Percentiles rank a stretch among this genome's conserved stretches.
phyloP scores from a whole-genome alignment of 2,797 vertebrate species.

The Eleutherodactylus coqui region DNA sequence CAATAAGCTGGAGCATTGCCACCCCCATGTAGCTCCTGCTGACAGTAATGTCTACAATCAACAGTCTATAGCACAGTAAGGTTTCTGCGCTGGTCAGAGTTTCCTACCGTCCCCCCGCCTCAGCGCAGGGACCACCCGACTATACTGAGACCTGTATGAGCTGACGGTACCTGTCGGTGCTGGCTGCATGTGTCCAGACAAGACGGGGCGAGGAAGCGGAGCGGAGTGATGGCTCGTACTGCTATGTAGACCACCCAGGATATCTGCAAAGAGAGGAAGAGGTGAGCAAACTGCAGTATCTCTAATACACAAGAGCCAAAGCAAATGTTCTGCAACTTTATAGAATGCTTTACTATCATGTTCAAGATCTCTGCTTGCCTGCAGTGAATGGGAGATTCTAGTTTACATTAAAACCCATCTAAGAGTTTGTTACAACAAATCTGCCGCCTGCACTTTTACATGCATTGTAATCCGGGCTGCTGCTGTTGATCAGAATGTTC shows the following conservation, averaged over 20 bases:
- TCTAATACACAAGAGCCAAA: not conserved
- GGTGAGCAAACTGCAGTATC: not conserved
- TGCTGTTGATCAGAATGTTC: too few relatives aligned
- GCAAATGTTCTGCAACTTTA: not conserved
- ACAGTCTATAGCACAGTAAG: not conserved
- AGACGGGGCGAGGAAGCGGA: slow-evolving; percentile 77
- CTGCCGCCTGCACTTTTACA: too few relatives aligned
- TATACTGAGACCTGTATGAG: not conserved
- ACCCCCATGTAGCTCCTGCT: too few relatives aligned
- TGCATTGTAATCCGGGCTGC: too few relatives aligned
- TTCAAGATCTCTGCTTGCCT: not conserved
- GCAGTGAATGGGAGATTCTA: not conserved
- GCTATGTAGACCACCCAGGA: slow-evolving; percentile 82
- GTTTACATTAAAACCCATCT: too few relatives aligned
- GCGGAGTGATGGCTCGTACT: slow-evolving; percentile 75
- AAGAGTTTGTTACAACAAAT: too few relatives aligned
- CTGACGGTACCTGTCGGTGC: slow-evolving; percentile 79
- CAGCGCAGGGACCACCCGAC: not conserved
- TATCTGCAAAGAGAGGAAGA: slow-evolving; percentile 78
- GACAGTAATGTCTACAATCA: not conserved
- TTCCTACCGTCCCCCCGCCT: too few relatives aligned
- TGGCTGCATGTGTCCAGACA: slow-evolving; percentile 79
- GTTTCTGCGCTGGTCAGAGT: not conserved
- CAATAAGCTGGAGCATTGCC: not conserved
- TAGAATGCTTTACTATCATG: not conserved